phyloP scores from a whole-genome alignment of 1,140 invertebrate species.

The Metaphire vulgaris region DNA sequence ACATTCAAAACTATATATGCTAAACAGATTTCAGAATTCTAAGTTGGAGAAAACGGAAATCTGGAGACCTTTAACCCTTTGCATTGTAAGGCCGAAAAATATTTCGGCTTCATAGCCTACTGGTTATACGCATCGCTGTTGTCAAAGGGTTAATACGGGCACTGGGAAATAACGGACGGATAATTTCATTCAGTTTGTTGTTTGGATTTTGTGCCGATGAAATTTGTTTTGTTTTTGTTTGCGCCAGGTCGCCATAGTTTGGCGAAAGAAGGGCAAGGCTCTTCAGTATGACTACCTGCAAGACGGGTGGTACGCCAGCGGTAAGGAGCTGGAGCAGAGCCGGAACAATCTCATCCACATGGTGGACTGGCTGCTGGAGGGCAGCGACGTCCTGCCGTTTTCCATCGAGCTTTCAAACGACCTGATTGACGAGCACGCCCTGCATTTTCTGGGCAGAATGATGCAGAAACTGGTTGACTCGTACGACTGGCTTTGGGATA shows the following conservation, averaged over 20 bases:
- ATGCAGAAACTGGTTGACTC: not conserved
- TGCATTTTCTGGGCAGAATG: not conserved
- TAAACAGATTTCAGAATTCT: too few species aligned
- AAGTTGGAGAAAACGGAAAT: too few species aligned
- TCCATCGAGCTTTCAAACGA: not conserved
- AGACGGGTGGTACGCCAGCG: slow-evolving; percentile 7
- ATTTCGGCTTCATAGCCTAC: too few species aligned
- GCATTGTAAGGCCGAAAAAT: too few species aligned
- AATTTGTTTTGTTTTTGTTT: not conserved
- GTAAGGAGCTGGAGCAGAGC: not conserved
- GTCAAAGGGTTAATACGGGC: too few species aligned
- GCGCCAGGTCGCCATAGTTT: slow-evolving; percentile 16
- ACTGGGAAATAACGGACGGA: too few species aligned
- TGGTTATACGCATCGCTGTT: too few species aligned
- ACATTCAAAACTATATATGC: too few species aligned
- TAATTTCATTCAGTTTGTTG: too few species aligned
- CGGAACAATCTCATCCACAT: not conserved
- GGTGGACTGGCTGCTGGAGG: slow-evolving; percentile 14
- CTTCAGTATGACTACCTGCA: slow-evolving; percentile 18
- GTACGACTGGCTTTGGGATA: not conserved
- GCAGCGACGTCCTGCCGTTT: slow-evolving; percentile 9
- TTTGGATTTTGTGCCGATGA: too few species aligned
- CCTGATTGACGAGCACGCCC: slow-evolving; percentile 16
- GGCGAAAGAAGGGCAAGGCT: not conserved
- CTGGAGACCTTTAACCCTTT: too few species aligned